A percentile compares a stretch with the other conserved stretches of the same genome.
phyloP scores from a whole-genome alignment of 2,797 vertebrate species.

The Rhodeus uyekii region DNA sequence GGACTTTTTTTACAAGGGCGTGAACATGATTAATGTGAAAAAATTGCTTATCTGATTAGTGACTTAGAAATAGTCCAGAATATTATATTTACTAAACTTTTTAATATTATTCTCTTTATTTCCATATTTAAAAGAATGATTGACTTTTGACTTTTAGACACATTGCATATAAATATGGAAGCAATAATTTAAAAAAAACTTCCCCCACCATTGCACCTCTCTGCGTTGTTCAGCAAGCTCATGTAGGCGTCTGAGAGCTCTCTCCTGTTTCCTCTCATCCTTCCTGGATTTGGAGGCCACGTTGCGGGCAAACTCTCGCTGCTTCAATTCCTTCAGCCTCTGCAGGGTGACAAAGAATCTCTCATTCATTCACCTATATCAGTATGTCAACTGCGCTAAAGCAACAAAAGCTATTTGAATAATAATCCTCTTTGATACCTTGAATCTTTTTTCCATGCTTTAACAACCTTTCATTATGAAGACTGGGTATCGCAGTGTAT shows the following conservation, averaged over 20 bases:
- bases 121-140: neutral
- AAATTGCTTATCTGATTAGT: neutral
- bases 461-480: slow-evolving; percentile 46
- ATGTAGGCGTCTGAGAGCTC: slow-evolving; percentile 84
- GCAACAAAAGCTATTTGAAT: slow-evolving; percentile 46
- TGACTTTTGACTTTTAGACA: neutral
- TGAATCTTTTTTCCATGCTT: slow-evolving; percentile 39
- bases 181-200: slow-evolving; percentile 6
- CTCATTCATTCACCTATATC: slow-evolving; percentile 34
- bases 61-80: neutral
- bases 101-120: neutral
- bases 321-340: slow-evolving; percentile 88
- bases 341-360: slow-evolving; percentile 58
- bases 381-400: slow-evolving; percentile 9
- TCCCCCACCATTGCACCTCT: slow-evolving; percentile 76
- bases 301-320: slow-evolving; percentile 87
- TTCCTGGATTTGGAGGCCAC: slow-evolving; percentile 85
- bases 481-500: slow-evolving; percentile 34
- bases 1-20: neutral
- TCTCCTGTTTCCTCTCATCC: slow-evolving; percentile 86
- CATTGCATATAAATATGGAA: slow-evolving; percentile 7
- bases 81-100: neutral
- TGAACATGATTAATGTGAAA: neutral
- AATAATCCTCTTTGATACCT: slow-evolving; percentile 45
- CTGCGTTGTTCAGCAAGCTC: slow-evolving; percentile 82